These are phyloP conservation scores for Drosophila anomelani DNA, from an alignment of 2,888 invertebrate genomes.

Conservation along the genomic window DNA sequence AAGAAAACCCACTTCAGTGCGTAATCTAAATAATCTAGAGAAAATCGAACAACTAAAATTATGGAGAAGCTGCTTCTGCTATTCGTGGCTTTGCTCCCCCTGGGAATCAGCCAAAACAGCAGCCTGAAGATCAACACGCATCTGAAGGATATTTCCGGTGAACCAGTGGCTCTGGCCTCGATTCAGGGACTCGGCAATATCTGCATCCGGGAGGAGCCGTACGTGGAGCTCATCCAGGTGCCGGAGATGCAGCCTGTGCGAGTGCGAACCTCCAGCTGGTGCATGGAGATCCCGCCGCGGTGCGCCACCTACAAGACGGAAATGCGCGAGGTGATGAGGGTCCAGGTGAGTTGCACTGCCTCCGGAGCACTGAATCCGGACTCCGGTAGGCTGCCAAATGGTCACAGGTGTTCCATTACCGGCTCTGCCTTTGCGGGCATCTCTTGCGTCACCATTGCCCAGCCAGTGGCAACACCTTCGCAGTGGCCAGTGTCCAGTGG, in stretches of 20 bases:
- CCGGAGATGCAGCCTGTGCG: slow-evolving; percentile 87
- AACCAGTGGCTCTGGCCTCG: slow-evolving; percentile 54
- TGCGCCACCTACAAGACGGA: slow-evolving; percentile 90
- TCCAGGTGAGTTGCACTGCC: slow-evolving; percentile 87
- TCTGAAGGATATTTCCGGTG: slow-evolving; percentile 61
- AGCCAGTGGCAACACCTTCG: slow-evolving; percentile 66
- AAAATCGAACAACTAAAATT: background rate
- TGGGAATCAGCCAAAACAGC: slow-evolving; percentile 54
- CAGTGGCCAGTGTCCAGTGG: slow-evolving; percentile 37
- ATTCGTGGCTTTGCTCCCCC: slow-evolving; percentile 26
- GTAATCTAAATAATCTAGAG: background rate
- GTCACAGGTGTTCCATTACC: slow-evolving; percentile 60
- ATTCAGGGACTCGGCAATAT: slow-evolving; percentile 70
- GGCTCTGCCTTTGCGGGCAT: slow-evolving; percentile 64
- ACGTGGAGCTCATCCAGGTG: slow-evolving; percentile 85
- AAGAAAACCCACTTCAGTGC: background rate
- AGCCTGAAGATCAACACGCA: slow-evolving; percentile 68
- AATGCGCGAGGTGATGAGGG: slow-evolving; percentile 88
- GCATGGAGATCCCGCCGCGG: slow-evolving; percentile 91
- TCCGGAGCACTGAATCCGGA: slow-evolving; percentile 11
- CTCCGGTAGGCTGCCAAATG: slow-evolving; percentile 11
- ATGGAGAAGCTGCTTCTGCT: slow-evolving; percentile 26
- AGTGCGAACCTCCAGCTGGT: slow-evolving; percentile 91
- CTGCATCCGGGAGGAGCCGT: slow-evolving; percentile 85
- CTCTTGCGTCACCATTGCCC: slow-evolving; percentile 62